phyloP scores from a whole-genome alignment of 2,797 vertebrate species.

The Lerista edwardsae region DNA sequence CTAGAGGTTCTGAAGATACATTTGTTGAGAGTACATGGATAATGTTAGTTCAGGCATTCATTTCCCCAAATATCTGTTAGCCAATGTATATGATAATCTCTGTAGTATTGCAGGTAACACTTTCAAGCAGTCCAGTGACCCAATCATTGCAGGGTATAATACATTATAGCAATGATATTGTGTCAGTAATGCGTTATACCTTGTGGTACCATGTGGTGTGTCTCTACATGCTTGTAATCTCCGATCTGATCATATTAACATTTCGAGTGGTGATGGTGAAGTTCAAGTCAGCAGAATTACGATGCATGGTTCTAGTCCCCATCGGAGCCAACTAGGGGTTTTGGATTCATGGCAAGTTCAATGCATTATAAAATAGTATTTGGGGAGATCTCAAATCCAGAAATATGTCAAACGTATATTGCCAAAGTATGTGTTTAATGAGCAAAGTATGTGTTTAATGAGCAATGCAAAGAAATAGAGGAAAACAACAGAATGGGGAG shows the following conservation, averaged over 20 bases:
- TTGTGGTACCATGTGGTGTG: fast-evolving
- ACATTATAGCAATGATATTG: neutral
- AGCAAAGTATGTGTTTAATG: no score
- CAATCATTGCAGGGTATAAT: no score
- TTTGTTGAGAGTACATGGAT: neutral
- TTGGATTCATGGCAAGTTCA: neutral
- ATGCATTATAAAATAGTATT: neutral
- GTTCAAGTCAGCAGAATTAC: neutral
- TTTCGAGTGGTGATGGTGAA: neutral
- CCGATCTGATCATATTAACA: neutral
- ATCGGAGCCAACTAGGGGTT: neutral
- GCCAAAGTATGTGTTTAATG: no score
- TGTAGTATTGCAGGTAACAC: neutral
- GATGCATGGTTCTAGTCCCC: neutral
- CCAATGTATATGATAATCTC: neutral
- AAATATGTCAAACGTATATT: neutral
- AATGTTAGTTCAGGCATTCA: neutral
- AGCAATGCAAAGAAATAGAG: no score
- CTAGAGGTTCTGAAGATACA: neutral
- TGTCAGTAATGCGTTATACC: neutral
- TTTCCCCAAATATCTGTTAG: neutral
- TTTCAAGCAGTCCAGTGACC: neutral
- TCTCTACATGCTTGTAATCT: neutral
- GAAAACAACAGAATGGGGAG: no score
- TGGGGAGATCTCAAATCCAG: neutral